Percentiles rank a stretch among this genome's conserved stretches.
phyloP scores from a whole-genome alignment of 2,113 vertebrate species.

The Crocuta crocuta region DNA sequence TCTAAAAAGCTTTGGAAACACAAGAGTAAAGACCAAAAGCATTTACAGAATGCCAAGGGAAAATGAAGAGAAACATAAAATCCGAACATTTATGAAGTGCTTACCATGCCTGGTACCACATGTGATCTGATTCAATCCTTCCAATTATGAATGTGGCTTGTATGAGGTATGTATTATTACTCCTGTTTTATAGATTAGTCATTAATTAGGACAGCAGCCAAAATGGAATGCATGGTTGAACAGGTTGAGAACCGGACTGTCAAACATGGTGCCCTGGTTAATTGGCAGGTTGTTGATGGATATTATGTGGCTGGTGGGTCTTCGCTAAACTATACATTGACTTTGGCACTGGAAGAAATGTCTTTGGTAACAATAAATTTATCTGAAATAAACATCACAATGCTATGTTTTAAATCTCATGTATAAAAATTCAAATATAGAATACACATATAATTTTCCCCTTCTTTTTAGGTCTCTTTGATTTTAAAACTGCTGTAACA shows the following conservation, averaged over 20 bases:
- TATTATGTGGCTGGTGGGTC: slow-evolving; percentile 53
- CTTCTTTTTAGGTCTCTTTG: slow-evolving; percentile 73
- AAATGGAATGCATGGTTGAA: slow-evolving; percentile 1
- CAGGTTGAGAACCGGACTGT: slow-evolving; percentile 60
- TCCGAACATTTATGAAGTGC: slow-evolving; percentile 27
- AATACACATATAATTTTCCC: slow-evolving; percentile 76
- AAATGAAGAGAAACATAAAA: slow-evolving; percentile 11
- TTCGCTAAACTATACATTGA: slow-evolving; percentile 18
- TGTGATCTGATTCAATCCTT: slow-evolving; percentile 59
- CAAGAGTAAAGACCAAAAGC: not conserved
- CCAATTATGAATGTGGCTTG: slow-evolving; percentile 43
- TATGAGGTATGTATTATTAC: slow-evolving; percentile 58
- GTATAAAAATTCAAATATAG: slow-evolving; percentile 72
- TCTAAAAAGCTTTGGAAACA: slow-evolving; percentile 35
- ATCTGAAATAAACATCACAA: slow-evolving; percentile 73
- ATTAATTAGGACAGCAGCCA: slow-evolving; percentile 77
- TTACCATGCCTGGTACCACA: slow-evolving; percentile 26
- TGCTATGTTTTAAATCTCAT: slow-evolving; percentile 75
- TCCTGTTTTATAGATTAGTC: slow-evolving; percentile 66
- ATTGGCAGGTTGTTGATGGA: slow-evolving; percentile 53
- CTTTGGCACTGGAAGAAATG: slow-evolving; percentile 52
- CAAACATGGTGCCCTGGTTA: slow-evolving; percentile 56
- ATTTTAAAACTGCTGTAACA: slow-evolving; percentile 79
- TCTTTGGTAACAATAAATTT: slow-evolving; percentile 59
- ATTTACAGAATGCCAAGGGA: not conserved